Percentiles rank a stretch among this genome's conserved stretches.
Conservation (phyloP, 2,113 vertebrate species). For the Cyanoliseus patagonus region DNA sequence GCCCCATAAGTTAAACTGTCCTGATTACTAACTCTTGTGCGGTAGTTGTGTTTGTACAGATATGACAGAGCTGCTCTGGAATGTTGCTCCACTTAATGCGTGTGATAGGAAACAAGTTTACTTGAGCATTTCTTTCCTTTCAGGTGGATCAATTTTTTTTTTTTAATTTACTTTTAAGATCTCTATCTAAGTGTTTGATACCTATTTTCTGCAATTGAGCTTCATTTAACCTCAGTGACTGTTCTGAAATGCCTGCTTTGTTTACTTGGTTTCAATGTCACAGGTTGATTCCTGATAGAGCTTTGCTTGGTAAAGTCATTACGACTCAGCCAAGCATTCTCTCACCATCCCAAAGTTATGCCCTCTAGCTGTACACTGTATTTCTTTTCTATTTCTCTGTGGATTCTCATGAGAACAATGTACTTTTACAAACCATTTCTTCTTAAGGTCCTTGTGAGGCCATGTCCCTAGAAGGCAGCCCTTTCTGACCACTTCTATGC, state of each 20-base stretch:
- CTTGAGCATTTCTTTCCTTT: neutral
- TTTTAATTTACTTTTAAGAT: neutral
- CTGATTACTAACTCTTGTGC: neutral
- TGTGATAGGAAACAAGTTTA: neutral
- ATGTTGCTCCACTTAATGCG: neutral
- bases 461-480: neutral
- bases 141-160: no score
- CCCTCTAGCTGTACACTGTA: neutral
- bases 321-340: neutral
- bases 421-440: neutral
- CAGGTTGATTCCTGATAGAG: neutral
- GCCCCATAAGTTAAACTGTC: neutral
- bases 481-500: neutral
- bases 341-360: neutral
- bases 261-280: neutral
- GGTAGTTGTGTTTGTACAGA: neutral
- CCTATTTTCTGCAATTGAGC: neutral
- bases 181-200: neutral
- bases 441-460: neutral
- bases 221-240: neutral
- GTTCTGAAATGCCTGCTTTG: neutral
- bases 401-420: neutral
- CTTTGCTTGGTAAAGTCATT: conserved; percentile 5
- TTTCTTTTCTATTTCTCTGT: neutral
- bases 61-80: neutral